Conservation (phyloP, 2,888 invertebrate species). For the Trisateles emortualis region DNA sequence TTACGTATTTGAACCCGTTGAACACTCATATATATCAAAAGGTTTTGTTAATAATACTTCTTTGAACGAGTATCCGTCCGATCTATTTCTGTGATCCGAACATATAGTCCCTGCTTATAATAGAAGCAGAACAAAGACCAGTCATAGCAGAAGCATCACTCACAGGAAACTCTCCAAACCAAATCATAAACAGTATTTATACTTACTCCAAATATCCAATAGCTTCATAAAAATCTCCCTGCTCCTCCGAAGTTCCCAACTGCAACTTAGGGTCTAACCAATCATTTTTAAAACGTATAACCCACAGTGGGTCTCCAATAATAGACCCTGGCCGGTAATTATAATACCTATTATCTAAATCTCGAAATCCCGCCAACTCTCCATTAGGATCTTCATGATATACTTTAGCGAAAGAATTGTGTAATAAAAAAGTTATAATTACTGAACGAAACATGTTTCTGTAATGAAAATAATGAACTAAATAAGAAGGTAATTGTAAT, state of each 20-base stretch:
- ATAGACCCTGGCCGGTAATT: slow-evolving; percentile 3
- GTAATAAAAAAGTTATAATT: slow-evolving; percentile 17
- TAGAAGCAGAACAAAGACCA: too few species aligned
- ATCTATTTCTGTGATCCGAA: too few species aligned
- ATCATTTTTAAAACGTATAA: slow-evolving; percentile 53
- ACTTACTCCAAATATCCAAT: slow-evolving; percentile 49
- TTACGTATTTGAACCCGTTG: too few species aligned
- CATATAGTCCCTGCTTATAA: too few species aligned
- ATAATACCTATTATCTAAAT: background rate
- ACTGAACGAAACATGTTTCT: slow-evolving; percentile 22
- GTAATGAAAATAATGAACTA: slow-evolving; percentile 18
- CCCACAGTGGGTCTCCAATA: slow-evolving; percentile 52
- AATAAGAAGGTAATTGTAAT: slow-evolving; percentile 3
- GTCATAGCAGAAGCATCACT: too few species aligned
- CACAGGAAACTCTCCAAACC: too few species aligned
- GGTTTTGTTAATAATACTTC: too few species aligned
- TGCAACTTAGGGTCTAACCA: slow-evolving; percentile 50
- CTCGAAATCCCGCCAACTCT: background rate
- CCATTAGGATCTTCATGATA: background rate
- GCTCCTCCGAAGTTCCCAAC: slow-evolving; percentile 44
- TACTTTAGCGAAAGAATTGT: slow-evolving; percentile 23
- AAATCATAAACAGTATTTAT: background rate
- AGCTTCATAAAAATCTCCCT: slow-evolving; percentile 48
- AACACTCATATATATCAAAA: too few species aligned
- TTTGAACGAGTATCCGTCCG: too few species aligned